Percentiles rank a stretch among this genome's conserved stretches.
These are phyloP conservation scores for Pollicipes pollicipes DNA, from an alignment of 1,140 invertebrate species.

Conservation along the genomic window DNA sequence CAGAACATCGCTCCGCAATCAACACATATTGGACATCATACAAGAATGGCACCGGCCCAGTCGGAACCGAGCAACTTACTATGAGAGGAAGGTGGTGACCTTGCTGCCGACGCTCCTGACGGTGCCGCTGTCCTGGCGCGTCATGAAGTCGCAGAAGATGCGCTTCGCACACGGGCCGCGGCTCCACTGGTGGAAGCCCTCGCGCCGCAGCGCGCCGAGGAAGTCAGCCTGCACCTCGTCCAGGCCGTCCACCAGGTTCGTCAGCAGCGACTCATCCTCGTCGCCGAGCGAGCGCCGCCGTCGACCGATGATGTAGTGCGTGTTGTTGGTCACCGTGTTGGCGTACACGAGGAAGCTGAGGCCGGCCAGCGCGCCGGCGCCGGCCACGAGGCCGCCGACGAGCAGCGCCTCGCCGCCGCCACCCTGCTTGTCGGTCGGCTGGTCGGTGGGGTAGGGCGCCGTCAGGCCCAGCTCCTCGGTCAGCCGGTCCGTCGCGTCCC, in stretches of 20 bases:
- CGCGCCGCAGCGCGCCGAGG: background rate
- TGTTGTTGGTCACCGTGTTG: slow-evolving; percentile 1
- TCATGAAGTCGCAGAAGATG: slow-evolving; percentile 53
- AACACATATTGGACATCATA: too few species aligned
- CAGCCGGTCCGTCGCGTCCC: background rate
- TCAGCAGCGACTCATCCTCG: background rate
- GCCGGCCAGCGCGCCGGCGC: slow-evolving; percentile 43
- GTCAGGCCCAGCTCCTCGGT: background rate
- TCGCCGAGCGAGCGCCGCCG: background rate
- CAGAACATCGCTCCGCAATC: too few species aligned
- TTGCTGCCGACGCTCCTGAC: slow-evolving; percentile 22
- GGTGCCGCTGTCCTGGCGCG: slow-evolving; percentile 41
- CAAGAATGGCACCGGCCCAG: too few species aligned
- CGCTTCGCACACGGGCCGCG: slow-evolving; percentile 53
- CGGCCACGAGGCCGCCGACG: slow-evolving; percentile 40
- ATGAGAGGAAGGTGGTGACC: slow-evolving; percentile 3
- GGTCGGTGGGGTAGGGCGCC: background rate
- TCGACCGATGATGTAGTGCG: slow-evolving; percentile 1
- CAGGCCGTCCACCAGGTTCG: background rate
- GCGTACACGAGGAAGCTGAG: background rate
- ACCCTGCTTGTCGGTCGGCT: background rate
- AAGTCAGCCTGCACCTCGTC: background rate
- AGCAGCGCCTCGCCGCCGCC: background rate
- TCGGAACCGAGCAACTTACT: background rate
- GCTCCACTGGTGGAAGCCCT: slow-evolving; percentile 30